Conservation (phyloP, 2,113 vertebrate genomes). For the Campylomormyrus numenius region DNA sequence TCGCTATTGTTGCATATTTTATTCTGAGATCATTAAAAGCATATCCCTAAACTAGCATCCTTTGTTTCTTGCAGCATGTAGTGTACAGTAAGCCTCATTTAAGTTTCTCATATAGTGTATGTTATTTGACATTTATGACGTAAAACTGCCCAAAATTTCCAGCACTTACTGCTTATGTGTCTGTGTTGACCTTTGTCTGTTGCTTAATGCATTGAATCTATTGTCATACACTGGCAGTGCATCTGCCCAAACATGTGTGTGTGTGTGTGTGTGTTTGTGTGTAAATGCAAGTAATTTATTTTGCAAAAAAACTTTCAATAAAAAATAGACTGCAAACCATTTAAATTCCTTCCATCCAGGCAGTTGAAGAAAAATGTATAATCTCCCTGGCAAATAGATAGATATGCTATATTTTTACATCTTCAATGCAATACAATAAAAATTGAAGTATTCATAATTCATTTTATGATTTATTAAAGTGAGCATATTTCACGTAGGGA, state of each 20-base stretch:
- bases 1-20: neutral
- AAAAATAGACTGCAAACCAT: neutral
- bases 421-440: neutral
- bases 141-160: neutral
- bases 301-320: neutral
- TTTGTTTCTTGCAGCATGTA: neutral
- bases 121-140: neutral
- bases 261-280: neutral
- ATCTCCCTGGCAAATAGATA: neutral
- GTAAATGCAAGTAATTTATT: neutral
- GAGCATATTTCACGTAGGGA: neutral
- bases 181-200: neutral
- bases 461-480: slow-evolving; percentile 1
- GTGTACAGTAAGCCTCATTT: neutral
- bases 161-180: neutral
- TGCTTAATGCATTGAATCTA: neutral
- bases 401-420: neutral
- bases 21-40: neutral
- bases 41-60: neutral
- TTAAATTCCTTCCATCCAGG: neutral
- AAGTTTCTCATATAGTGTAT: neutral
- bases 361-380: neutral
- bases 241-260: neutral
- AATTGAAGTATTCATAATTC: neutral
- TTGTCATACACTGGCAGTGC: neutral